Base-by-base conservation (phyloP, 2,113 vertebrate species). In the Thunnus maccoyii region DNA sequence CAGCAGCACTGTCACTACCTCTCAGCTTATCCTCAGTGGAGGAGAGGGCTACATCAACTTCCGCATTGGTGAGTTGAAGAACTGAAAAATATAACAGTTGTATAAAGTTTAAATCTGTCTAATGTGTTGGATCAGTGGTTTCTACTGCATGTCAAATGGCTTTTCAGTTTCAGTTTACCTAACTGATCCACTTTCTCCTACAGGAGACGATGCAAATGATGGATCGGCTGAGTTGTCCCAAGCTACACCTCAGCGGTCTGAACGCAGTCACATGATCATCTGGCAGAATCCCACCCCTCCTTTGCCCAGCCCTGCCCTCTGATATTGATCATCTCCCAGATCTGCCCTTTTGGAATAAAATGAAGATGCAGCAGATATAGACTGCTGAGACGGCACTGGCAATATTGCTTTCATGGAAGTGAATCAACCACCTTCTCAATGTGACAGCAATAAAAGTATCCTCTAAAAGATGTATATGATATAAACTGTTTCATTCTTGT, bases 1-100 rank as follows among this genome's bases (percentile, higher is more conserved):
- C 64, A 86, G 82, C 65, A 84, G 72, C 63, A 58, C 90, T n/a
- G 72, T 88, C 46, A 78, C 91, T 85, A 82, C 91, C 78, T 86
- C 94, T 92, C 93, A 94, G 72, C 91, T 96, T 12, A 92, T 96
- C 67, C 92, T 97, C 81, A 96, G 96, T 69, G 96, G 96, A 78
- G 96, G 96, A 68, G 96, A 97, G 85, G 96, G 95, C 32, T 96
- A 97, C 86, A 95, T 96, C 70, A 96, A 96, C 75, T 96, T 97
- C 79, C 85, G 95, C 36, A 95, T 97, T n/a, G 96, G 96, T 96
- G 83, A 93, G 94, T 79, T n/a, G 8, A 48, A 48, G 52, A 15
- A 14, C 60, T 32, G 11, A 5, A 36, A 75, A 71, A 68, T 47
- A 15, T 10, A 1, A 2, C 16, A 65, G 4, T 48, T 17, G 0